phyloP scores from a whole-genome alignment of 2,797 vertebrate species.

The Scolopax rusticola region DNA sequence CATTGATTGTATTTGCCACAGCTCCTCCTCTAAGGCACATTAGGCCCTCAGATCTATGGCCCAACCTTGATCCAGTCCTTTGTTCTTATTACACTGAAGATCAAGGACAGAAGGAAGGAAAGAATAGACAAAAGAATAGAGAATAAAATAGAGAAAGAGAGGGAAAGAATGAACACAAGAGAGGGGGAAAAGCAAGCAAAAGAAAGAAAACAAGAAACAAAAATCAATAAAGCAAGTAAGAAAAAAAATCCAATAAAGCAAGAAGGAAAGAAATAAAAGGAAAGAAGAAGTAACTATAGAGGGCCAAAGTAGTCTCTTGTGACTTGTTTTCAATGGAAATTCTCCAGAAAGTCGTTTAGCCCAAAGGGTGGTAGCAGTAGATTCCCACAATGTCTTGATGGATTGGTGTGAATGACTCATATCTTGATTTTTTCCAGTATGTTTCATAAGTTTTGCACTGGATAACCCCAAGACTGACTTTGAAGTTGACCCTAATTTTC shows the following conservation, averaged over 20 bases:
- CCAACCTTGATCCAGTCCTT: rapidly evolving
- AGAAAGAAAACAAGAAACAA: background rate
- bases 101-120: background rate
- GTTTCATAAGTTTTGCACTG: background rate
- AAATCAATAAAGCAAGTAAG: background rate
- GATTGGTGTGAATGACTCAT: background rate
- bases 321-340: constrained; percentile 7
- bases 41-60: background rate
- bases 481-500: background rate
- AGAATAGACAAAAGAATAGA: background rate
- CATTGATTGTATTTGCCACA: background rate
- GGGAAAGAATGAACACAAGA: background rate
- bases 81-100: background rate
- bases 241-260: background rate
- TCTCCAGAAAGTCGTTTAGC: constrained; percentile 8
- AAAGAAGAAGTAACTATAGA: background rate
- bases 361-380: background rate
- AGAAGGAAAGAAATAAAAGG: background rate
- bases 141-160: background rate
- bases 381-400: constrained; percentile 6
- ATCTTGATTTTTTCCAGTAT: background rate
- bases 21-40: background rate
- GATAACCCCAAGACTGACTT: background rate
- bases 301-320: background rate
- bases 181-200: background rate